A percentile compares a stretch with the other conserved stretches of the same genome.
phyloP scores from a whole-genome alignment of 1,140 invertebrate species.

The Tyrophagus putrescentiae region DNA sequence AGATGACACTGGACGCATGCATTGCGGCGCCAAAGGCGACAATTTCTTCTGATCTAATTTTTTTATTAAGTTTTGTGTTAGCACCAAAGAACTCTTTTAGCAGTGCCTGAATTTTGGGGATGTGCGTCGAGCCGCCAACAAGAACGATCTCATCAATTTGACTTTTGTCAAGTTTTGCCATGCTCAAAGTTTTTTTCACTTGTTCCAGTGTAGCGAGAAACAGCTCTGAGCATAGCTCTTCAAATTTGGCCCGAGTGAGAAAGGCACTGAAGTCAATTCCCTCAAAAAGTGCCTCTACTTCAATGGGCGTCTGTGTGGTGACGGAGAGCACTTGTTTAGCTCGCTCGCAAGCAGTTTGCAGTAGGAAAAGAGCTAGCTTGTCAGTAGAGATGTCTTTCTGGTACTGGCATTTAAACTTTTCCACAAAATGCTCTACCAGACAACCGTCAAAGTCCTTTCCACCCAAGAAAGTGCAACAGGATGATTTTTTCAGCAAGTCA shows the following conservation, averaged over 20 bases:
- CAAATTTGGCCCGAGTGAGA: slow-evolving; percentile 25
- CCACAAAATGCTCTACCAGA: slow-evolving; percentile 15
- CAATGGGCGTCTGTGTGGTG: background rate
- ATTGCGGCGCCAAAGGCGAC: slow-evolving; percentile 37
- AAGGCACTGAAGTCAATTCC: slow-evolving; percentile 29
- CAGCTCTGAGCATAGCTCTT: slow-evolving; percentile 26
- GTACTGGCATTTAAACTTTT: slow-evolving; percentile 22
- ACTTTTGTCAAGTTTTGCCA: slow-evolving; percentile 22
- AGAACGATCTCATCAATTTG: slow-evolving; percentile 29
- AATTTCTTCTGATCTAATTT: slow-evolving; percentile 36
- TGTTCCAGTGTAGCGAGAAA: slow-evolving; percentile 23
- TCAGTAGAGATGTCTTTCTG: slow-evolving; percentile 1
- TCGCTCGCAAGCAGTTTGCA: slow-evolving; percentile 3
- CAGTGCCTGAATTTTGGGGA: slow-evolving; percentile 26
- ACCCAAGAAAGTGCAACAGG: slow-evolving; percentile 29
- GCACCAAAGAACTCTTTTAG: slow-evolving; percentile 26
- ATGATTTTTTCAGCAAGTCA: slow-evolving; percentile 23
- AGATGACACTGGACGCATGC: slow-evolving; percentile 29
- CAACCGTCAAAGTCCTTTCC: slow-evolving; percentile 26
- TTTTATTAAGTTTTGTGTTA: slow-evolving; percentile 22
- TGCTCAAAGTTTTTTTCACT: slow-evolving; percentile 23
- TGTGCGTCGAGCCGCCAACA: slow-evolving; percentile 28
- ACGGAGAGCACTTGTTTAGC: slow-evolving; percentile 17
- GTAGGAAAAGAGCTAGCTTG: background rate
- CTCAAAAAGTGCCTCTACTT: background rate